Evolutionary conservation across 2,888 invertebrate genomes (phyloP).

Genomic region (Lithodes maja): DNA sequence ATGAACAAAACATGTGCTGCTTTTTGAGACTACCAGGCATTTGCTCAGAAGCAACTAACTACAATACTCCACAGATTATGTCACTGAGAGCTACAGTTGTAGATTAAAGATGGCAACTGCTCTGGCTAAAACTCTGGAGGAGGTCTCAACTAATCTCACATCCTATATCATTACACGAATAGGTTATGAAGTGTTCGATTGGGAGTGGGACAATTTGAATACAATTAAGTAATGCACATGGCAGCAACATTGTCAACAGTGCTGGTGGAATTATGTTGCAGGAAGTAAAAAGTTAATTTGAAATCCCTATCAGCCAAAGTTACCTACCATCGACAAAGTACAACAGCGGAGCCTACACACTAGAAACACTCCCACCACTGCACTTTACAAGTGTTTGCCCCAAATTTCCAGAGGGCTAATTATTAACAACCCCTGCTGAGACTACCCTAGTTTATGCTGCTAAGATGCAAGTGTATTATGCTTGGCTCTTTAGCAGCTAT

Average conservation of each 20-base stretch:
- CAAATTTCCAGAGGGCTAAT: not conserved
- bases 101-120: slow-evolving; percentile 25
- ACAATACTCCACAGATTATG: slow-evolving; percentile 3
- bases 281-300: slow-evolving; percentile 2
- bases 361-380: slow-evolving; percentile 18
- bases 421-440: slow-evolving; percentile 8
- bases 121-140: slow-evolving; percentile 5
- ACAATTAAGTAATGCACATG: slow-evolving; percentile 13
- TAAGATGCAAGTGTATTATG: not conserved
- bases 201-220: slow-evolving; percentile 34
- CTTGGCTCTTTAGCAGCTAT: slow-evolving; percentile 19
- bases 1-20: not conserved
- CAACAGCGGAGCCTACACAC: slow-evolving; percentile 20
- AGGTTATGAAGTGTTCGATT: not conserved
- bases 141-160: slow-evolving; percentile 22
- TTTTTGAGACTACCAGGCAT: slow-evolving; percentile 9
- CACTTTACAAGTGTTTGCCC: slow-evolving; percentile 17
- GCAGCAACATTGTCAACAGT: slow-evolving; percentile 38
- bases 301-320: not conserved
- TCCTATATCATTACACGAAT: slow-evolving; percentile 10
- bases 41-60: slow-evolving; percentile 22
- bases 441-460: not conserved
- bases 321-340: slow-evolving; percentile 1
- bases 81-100: not conserved
- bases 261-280: slow-evolving; percentile 32